Evolutionary conservation across 2,888 invertebrate genomes (phyloP), one percentile per base, ranked within the genome.

Genomic region (Ormyrus thymus): DNA sequence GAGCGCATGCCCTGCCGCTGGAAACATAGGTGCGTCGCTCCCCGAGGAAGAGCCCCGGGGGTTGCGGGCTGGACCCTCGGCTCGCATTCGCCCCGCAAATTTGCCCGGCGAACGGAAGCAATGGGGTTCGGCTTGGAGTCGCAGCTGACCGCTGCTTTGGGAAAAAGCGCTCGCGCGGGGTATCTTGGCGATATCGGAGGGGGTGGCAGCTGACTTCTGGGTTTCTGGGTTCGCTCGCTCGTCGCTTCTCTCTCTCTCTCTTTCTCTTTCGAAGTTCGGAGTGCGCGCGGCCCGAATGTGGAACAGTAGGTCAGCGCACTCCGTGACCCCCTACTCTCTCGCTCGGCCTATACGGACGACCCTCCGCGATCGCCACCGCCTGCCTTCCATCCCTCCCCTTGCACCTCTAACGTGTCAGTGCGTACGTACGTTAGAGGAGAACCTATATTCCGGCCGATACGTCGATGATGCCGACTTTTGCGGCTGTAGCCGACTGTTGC

Each of bases 291-390:
- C 85, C 84, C 86, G 84, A 89, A 89, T 88, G 87, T 89, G 84
- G 89, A 87, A 88, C 88, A 88, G 87, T 89, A 88, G 89, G 90
- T 89, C 89, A 88, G 88, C 88, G 89, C 87, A 89, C 89, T 88
- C 89, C 85, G 87, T 88, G 88, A 89, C 88, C 89, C 87, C 29
- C 29, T 29, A 29, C 29, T 29, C 29, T 29, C 29, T 29, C 29
- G 29, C 29, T 29, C 29, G 29, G 29, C 29, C 29, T 29, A 29
- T 29, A 29, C 29, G 29, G 29, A 29, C 29, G 29, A 29, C 29
- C 29, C 87, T 86, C 66, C 73, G 45, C 48, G 11, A 11, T 45
- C 8, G 11, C 15, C 62, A 59, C 50, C 50, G 50, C 6, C 58
- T 0, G 71, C 50, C 51, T 48, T 51, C 9, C 7, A 64, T 10